A percentile compares a stretch with the other conserved stretches of the same genome.
Conservation (phyloP, 2,113 vertebrate genomes). For the Pampusana beccarii region DNA sequence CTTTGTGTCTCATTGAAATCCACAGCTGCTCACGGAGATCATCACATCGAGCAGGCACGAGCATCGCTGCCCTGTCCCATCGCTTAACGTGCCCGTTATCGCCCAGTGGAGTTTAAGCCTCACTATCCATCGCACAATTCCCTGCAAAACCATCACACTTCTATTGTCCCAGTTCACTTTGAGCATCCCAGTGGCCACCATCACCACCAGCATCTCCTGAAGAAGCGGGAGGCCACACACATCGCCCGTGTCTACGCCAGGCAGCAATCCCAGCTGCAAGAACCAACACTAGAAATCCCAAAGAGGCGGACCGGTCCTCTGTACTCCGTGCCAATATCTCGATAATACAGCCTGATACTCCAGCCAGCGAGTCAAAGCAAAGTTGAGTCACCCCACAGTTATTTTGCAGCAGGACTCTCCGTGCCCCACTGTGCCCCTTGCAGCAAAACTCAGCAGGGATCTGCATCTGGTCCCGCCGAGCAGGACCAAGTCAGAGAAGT, state of each 20-base stretch:
- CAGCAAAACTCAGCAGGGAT: constrained; percentile 6
- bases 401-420: not conserved
- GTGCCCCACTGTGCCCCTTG: not conserved
- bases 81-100: fast-evolving
- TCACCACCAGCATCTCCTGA: not conserved
- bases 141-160: not conserved
- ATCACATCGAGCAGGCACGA: fast-evolving
- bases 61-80: not conserved
- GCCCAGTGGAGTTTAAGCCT: not conserved
- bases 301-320: fast-evolving
- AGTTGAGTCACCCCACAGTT: not conserved
- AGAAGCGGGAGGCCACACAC: fast-evolving
- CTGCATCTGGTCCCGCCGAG: not conserved
- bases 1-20: not conserved
- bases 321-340: fast-evolving
- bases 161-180: fast-evolving
- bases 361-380: not conserved
- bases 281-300: not conserved
- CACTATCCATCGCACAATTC: not conserved
- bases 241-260: fast-evolving
- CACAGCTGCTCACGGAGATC: fast-evolving
- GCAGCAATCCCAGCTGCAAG: not conserved
- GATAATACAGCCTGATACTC: not conserved
- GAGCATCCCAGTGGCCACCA: not conserved
- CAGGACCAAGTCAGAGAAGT: not conserved